phyloP scores from a whole-genome alignment of 2,113 vertebrate species.

The Uropsilus gracilis region DNA sequence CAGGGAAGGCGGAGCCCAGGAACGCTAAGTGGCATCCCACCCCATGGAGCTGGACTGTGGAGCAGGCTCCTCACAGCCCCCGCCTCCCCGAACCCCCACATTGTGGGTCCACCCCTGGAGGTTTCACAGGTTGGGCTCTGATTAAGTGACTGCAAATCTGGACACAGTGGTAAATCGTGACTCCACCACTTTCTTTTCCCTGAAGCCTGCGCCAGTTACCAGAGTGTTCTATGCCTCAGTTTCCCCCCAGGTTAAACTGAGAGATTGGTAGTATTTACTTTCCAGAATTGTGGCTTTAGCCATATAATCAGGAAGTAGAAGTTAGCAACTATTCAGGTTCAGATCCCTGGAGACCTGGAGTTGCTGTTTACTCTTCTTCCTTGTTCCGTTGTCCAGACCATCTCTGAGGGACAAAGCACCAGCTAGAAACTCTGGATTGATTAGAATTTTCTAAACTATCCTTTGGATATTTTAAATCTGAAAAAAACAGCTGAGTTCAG shows the following conservation, averaged over 20 bases:
- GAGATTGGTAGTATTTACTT: no score
- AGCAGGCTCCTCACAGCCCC: not conserved
- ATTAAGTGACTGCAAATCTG: not conserved
- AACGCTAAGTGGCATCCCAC: not conserved
- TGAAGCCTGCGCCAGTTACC: not conserved
- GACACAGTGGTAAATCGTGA: not conserved
- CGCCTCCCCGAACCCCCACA: no score
- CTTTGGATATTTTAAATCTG: not conserved
- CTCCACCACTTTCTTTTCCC: not conserved
- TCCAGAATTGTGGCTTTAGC: not conserved
- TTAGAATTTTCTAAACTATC: not conserved
- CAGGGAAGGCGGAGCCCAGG: rapidly evolving
- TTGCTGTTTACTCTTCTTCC: not conserved
- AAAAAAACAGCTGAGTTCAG: not conserved
- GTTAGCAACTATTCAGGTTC: not conserved
- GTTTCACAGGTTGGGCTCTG: no score
- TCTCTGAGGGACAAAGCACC: not conserved
- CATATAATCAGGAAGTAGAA: not conserved
- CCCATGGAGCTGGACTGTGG: rapidly evolving
- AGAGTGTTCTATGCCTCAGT: not conserved
- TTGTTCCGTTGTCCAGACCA: not conserved
- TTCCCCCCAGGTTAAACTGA: not conserved
- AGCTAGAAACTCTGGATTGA: not conserved
- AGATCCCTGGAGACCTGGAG: not conserved
- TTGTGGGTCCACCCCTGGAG: rapidly evolving